A percentile compares a stretch with the other conserved stretches of the same genome.
phyloP scores from a whole-genome alignment of 2,797 vertebrate genomes.

The Amblyraja radiata region DNA sequence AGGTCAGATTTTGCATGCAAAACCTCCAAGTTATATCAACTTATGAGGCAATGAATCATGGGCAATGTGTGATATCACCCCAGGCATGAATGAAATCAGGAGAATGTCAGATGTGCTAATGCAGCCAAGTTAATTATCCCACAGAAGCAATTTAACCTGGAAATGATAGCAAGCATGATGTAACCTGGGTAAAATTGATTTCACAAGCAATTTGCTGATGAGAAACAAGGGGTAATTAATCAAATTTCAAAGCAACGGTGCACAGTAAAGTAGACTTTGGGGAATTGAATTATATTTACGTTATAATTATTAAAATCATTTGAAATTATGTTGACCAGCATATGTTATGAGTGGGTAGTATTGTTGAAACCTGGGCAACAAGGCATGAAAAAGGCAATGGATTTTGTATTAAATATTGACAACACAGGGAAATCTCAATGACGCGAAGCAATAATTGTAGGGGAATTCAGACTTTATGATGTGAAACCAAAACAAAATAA shows the following conservation, averaged over 20 bases:
- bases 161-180: too few species aligned
- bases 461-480: background rate
- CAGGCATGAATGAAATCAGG: too few species aligned
- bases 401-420: background rate
- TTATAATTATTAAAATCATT: background rate
- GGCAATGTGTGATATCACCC: too few species aligned
- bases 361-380: background rate
- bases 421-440: background rate
- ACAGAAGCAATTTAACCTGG: too few species aligned
- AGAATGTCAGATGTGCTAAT: too few species aligned
- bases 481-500: background rate
- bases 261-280: background rate
- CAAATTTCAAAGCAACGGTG: background rate
- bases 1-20: too few species aligned
- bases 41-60: too few species aligned
- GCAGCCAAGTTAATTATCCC: too few species aligned
- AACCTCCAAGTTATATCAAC: too few species aligned
- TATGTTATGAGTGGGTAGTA: background rate
- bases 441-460: background rate
- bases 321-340: background rate
- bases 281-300: slow-evolving; percentile 19
- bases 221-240: too few species aligned
- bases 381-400: background rate
- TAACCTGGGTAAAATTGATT: too few species aligned
- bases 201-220: too few species aligned